phyloP scores from a whole-genome alignment of 2,888 invertebrate species.

The Tanypteryx hageni region DNA sequence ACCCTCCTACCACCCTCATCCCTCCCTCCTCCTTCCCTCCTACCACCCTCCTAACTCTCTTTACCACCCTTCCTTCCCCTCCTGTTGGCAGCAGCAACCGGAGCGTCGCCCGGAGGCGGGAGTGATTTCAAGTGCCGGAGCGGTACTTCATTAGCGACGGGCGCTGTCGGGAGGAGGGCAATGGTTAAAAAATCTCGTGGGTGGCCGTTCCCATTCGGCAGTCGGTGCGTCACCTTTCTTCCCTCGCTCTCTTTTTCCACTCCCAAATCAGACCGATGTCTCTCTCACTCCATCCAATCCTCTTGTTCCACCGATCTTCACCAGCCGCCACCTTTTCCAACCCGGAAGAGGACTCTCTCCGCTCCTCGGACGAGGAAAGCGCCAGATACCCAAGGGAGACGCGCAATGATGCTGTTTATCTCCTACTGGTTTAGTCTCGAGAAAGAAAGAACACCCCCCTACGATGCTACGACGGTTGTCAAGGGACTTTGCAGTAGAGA shows the following conservation, averaged over 20 bases:
- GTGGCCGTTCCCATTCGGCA: background rate
- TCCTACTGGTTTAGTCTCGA: no score
- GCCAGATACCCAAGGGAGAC: no score
- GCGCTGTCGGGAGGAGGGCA: background rate
- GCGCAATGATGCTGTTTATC: no score
- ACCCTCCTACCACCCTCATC: background rate
- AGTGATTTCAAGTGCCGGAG: background rate
- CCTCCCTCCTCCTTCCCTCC: background rate
- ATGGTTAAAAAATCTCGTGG: background rate
- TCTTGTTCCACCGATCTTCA: background rate
- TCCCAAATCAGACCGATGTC: background rate
- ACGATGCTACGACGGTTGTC: background rate
- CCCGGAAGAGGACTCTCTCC: no score
- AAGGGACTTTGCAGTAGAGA: background rate
- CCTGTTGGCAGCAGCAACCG: background rate
- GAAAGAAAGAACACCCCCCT: background rate
- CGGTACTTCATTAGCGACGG: conserved; percentile 44
- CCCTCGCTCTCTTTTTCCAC: background rate
- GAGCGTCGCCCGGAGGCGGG: background rate
- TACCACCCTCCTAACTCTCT: no score
- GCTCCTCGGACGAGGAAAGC: no score
- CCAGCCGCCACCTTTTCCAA: background rate
- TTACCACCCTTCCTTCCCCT: background rate
- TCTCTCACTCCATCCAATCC: background rate
- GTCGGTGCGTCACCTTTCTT: background rate